These are phyloP conservation scores for Tragulus kanchil DNA, from an alignment of 2,113 vertebrate species.

Conservation along the genomic window DNA sequence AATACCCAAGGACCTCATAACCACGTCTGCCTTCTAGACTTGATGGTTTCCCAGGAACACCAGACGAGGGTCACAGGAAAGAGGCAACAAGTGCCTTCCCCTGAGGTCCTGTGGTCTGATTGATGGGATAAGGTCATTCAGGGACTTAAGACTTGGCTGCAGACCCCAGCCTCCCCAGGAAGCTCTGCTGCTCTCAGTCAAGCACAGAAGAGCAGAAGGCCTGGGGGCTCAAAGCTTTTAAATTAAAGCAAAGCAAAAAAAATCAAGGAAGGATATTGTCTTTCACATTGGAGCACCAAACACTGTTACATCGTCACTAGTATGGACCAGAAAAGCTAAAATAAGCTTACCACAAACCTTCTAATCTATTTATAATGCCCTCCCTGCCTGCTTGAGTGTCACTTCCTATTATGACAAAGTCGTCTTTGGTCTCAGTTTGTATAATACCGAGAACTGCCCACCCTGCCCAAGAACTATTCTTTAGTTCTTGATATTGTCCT, in stretches of 20 bases:
- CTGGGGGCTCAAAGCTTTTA: neutral
- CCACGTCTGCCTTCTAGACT: neutral
- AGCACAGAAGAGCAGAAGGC: neutral
- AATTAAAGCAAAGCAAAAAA: neutral
- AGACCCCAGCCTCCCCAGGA: neutral
- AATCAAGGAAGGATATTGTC: neutral
- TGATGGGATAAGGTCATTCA: neutral
- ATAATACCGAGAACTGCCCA: neutral
- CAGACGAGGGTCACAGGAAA: neutral
- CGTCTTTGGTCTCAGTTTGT: conserved; percentile 41
- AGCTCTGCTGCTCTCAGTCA: neutral
- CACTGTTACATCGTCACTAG: neutral
- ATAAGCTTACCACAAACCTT: conserved; percentile 13
- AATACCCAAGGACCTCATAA: neutral
- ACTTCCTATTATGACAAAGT: conserved; percentile 57
- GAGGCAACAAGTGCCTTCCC: neutral
- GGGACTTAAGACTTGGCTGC: fast-evolving
- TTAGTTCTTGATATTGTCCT: neutral
- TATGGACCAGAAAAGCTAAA: conserved; percentile 26
- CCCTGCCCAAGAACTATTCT: neutral
- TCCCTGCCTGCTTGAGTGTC: neutral
- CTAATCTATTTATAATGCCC: conserved; percentile 68
- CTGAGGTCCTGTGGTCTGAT: too few species aligned
- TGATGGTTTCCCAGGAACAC: neutral
- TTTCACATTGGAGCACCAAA: neutral